Base-by-base conservation (phyloP, 2,888 invertebrate genomes). In the Stenurella melanura region DNA sequence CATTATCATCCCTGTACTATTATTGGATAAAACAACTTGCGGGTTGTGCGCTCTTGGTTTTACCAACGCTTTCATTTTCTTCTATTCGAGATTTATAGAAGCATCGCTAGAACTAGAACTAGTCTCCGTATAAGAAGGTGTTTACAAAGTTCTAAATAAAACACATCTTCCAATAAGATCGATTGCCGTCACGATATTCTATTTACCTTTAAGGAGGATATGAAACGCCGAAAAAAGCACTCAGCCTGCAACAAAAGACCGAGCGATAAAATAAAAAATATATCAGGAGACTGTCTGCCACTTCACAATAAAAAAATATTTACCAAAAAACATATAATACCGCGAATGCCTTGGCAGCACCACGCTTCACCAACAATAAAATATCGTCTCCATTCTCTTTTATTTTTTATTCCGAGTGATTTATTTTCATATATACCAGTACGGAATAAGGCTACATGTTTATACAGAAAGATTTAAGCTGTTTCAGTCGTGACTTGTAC, bases 241-340 rank as follows among this genome's bases (percentile, higher is more conserved):
- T 66, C 64, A 42, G 19, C 21, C 26, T 19, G 17, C 19, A 54
- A 67, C 50, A 67, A 67, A 54, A 26, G 67, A 67, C 30, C 54
- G 17, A 15, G 67, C 42, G 67, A 67, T 67, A 67, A 67, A 67
- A 67, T 54, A 54, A 54, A 67, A 67, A 67, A 54, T 54, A 56
- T 67, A 67, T 58, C 67, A 67, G 15, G 50, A 56, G 21, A 54
- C 54, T 21, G 18, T 50, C 38, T 54, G 54, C 50, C 54, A 56
- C 67, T 67, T 21, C 38, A 67, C 67, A 54, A 67, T 67, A 67
- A 67, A 67, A 67, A 67, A 67, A 67, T 67, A 67, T 67, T 67
- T 67, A 67, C 67, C 67, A 54, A 67, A 67, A 67, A 54, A 64
- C 64, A 42, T 54, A 54, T 54, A 56, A 67, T 67, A 63, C 15